phyloP scores from a whole-genome alignment of 2,113 vertebrate species.

The Syngnathus scovelli region DNA sequence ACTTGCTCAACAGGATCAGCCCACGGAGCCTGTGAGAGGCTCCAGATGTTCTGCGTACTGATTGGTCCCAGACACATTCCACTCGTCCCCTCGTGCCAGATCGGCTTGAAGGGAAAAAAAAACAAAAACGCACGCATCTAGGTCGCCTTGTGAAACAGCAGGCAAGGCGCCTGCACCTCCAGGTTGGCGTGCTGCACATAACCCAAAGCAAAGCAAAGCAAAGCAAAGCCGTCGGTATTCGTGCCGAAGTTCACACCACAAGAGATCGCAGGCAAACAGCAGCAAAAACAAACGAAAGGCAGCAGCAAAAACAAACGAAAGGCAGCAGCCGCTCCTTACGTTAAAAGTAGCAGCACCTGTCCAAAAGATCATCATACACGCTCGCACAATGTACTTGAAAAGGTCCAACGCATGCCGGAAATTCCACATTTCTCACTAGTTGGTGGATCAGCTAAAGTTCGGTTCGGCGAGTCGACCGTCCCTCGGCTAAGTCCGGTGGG shows the following conservation, averaged over 20 bases:
- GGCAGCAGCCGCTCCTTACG: not conserved
- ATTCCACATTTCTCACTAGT: not conserved
- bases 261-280: not conserved
- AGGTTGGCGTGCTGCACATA: not conserved
- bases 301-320: not conserved
- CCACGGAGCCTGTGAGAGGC: not conserved
- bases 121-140: not conserved
- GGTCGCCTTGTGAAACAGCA: not conserved
- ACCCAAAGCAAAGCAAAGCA: not conserved
- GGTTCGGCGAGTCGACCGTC: not conserved
- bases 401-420: not conserved
- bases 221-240: not conserved
- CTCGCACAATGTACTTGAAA: not conserved
- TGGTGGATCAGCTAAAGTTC: not conserved
- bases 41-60: slow-evolving; percentile 5
- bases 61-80: slow-evolving; percentile 7
- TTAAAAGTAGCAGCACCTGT: no score
- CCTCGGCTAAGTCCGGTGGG: not conserved
- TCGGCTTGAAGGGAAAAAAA: not conserved
- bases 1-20: not conserved
- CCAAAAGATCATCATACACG: not conserved
- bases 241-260: not conserved
- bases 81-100: slow-evolving; percentile 2
- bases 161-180: not conserved
- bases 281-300: not conserved